Conservation (phyloP, 2,797 vertebrate species). For the Lerista edwardsae region DNA sequence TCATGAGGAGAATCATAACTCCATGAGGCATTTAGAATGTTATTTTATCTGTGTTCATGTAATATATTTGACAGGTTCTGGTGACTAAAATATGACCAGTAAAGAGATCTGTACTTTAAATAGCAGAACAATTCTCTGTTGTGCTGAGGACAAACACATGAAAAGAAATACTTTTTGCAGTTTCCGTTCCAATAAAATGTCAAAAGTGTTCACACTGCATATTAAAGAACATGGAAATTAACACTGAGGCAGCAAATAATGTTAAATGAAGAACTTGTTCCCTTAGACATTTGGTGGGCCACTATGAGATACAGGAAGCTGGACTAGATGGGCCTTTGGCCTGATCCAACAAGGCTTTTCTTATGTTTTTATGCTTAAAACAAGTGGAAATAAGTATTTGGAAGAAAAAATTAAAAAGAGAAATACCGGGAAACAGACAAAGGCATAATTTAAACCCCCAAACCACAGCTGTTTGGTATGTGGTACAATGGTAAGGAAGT, state of each 20-base stretch:
- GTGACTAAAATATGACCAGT: not conserved
- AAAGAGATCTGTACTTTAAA: not conserved
- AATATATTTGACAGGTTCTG: not conserved
- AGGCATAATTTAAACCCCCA: not conserved
- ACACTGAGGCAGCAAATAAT: not conserved
- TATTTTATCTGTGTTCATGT: not conserved
- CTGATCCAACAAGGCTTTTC: too few relatives aligned
- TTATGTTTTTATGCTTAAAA: too few relatives aligned
- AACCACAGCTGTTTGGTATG: not conserved
- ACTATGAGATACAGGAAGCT: too few relatives aligned
- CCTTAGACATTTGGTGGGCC: too few relatives aligned
- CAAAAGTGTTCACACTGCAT: not conserved
- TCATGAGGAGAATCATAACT: not conserved
- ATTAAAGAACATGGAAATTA: not conserved
- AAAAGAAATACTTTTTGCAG: not conserved
- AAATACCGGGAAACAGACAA: not conserved
- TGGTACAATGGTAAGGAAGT: not conserved
- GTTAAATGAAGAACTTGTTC: not conserved
- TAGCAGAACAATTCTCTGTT: not conserved
- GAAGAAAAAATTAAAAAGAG: not conserved
- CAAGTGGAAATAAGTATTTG: not conserved
- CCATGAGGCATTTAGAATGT: not conserved
- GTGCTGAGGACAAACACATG: not conserved
- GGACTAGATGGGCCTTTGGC: too few relatives aligned
- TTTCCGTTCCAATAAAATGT: not conserved